Evolutionary conservation across 2,797 vertebrate genomes (phyloP).

Genomic region (Cheirogaleus major): DNA sequence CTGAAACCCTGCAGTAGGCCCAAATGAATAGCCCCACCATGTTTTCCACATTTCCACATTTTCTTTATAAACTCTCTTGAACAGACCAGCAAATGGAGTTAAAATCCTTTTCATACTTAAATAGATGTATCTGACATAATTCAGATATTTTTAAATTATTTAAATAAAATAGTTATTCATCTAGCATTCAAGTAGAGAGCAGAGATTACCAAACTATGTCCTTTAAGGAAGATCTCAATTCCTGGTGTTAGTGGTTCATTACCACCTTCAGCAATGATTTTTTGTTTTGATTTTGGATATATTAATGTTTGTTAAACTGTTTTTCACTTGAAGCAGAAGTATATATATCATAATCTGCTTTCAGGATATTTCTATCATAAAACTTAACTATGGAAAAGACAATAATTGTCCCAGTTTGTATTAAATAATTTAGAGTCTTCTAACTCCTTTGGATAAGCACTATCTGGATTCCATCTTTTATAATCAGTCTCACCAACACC

Average conservation of each 20-base stretch:
- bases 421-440: conserved; percentile 92
- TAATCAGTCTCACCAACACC: conserved; percentile 94
- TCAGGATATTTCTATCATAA: conserved; percentile 92
- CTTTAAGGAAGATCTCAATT: conserved; percentile 93
- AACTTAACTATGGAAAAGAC: conserved; percentile 92
- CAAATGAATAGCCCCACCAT: conserved; percentile 92
- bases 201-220: conserved; percentile 94
- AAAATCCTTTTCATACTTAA: conserved; percentile 95
- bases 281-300: conserved; percentile 93
- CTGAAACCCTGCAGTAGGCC: conserved; percentile 94
- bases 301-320: conserved; percentile 90
- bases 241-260: conserved; percentile 93
- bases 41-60: conserved; percentile 96
- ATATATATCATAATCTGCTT: conserved; percentile 93
- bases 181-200: conserved; percentile 95
- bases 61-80: conserved; percentile 94
- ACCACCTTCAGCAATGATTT: conserved; percentile 95
- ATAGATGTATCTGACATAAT: conserved; percentile 95
- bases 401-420: conserved; percentile 93
- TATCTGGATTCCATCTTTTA: conserved; percentile 92
- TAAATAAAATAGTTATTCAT: conserved; percentile 94
- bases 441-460: conserved; percentile 94
- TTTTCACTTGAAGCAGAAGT: conserved; percentile 95
- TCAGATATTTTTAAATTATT: conserved; percentile 95
- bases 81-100: conserved; percentile 96